Percentiles rank a stretch among this genome's conserved stretches.
Evolutionary conservation across 2,888 invertebrate species (phyloP).

Genomic region (Pseudanteris insignis): DNA sequence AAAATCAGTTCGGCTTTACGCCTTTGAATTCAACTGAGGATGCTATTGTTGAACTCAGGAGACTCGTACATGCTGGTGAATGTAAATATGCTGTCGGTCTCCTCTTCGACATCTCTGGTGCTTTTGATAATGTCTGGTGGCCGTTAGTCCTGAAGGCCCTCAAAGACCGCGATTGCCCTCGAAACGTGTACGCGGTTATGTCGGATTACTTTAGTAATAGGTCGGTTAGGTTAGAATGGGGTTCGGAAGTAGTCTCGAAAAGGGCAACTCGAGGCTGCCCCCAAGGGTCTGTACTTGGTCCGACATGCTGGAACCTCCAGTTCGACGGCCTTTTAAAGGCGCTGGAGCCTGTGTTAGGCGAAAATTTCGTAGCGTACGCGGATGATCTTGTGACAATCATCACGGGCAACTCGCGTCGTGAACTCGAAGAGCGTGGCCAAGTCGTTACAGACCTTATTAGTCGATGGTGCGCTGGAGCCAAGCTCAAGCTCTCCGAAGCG

Average conservation of each 20-base stretch:
- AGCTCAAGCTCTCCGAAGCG: constrained; percentile 18
- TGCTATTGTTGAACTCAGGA: constrained; percentile 12
- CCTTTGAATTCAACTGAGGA: constrained; percentile 30
- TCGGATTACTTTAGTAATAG: constrained; percentile 26
- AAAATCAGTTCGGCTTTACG: constrained; percentile 36
- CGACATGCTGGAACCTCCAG: constrained; percentile 41
- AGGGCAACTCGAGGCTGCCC: constrained; percentile 23
- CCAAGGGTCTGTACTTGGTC: constrained; percentile 41
- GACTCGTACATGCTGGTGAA: neutral
- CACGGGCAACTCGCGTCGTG: constrained; percentile 9
- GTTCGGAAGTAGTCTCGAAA: constrained; percentile 16
- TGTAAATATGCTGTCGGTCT: neutral
- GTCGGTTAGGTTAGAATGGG: constrained; percentile 1
- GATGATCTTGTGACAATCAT: constrained; percentile 30
- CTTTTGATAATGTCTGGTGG: constrained; percentile 48
- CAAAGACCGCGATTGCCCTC: constrained; percentile 13
- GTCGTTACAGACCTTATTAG: constrained; percentile 7
- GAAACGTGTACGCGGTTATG: constrained; percentile 27
- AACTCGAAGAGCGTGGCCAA: constrained; percentile 15
- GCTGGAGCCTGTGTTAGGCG: constrained; percentile 2
- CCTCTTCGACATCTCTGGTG: constrained; percentile 42
- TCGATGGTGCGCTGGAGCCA: constrained; percentile 1
- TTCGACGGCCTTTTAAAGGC: constrained; percentile 35
- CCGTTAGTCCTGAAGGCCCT: constrained; percentile 33
- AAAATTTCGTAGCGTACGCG: constrained; percentile 33